A percentile compares a stretch with the other conserved stretches of the same genome.
Evolutionary conservation across 2,888 invertebrate genomes (phyloP).

Genomic region (Boloria euphrosyne): DNA sequence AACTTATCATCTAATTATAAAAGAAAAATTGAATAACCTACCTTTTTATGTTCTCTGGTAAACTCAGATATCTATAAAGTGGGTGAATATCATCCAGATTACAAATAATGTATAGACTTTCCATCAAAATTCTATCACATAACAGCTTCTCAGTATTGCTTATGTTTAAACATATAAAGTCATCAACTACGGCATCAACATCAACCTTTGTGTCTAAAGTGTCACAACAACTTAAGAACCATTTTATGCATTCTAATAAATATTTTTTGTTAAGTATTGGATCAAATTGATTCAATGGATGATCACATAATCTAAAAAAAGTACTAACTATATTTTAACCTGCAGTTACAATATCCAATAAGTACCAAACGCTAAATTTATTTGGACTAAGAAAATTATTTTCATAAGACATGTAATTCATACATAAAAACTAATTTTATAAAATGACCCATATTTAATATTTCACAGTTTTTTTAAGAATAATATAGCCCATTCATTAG

Average conservation of each 20-base stretch:
- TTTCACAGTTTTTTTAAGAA: no score
- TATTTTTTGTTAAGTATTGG: conserved; percentile 87
- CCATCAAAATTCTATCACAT: conserved; percentile 80
- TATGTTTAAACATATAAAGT: conserved; percentile 36
- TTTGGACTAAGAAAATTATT: no score
- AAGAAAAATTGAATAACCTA: conserved; percentile 44
- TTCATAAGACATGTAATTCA: no score
- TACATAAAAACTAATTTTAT: no score
- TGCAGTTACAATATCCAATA: not conserved
- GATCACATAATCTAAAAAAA: conserved; percentile 82
- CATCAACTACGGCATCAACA: conserved; percentile 19
- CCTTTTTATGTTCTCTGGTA: conserved; percentile 73
- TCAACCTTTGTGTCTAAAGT: conserved; percentile 41
- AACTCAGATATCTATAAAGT: conserved; percentile 74
- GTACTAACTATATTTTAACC: not conserved
- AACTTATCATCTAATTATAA: not conserved
- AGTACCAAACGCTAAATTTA: not conserved
- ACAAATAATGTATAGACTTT: conserved; percentile 85
- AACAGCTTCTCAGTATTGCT: conserved; percentile 41
- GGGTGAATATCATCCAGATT: conserved; percentile 84
- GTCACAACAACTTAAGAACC: conserved; percentile 83
- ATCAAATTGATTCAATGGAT: conserved; percentile 83
- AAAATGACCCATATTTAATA: no score
- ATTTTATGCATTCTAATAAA: conserved; percentile 87
- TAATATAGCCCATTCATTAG: no score